Evolutionary conservation across 2,113 vertebrate species (phyloP), one percentile per base, ranked within the genome.

Genomic region (Nasalis larvatus): DNA sequence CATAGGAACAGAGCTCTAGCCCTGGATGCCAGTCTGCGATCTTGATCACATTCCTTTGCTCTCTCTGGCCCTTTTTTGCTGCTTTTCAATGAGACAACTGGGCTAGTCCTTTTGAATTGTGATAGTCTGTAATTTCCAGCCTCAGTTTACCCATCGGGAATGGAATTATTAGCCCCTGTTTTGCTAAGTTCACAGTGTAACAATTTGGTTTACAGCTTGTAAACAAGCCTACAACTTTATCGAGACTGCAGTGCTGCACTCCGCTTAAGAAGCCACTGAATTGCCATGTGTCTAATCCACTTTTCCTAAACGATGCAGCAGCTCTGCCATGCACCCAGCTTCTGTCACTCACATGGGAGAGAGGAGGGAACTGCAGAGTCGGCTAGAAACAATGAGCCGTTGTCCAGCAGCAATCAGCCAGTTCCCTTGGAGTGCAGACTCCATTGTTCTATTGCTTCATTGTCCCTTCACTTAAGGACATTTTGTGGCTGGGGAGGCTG

Each of bases 391-490:
- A 4, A 27, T 45, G 0, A 45, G 5, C 32, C 23, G 20, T 16
- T 23, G 40, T 60, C 2, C 1, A 6, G 30, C 3, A 1, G 32
- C 14, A 17, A 76, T 58, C 16, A 13, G 8, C 37, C 4, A 23
- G 52, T 27, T 47, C 42, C 6, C 40, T 1, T 20, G 27, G 52
- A 54, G 17, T 25, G 37, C 13, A 45, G 52, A 47, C 4, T 20
- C 4, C 27, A 3, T 4, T 1, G 0, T 35, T 8, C 52, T 13
- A 30, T 13, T 0, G 27, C 27, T 13, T 12, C 60, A 63, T 63
- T 0, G 1, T 5, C 4, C 60, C 12, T 63, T 63, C 3, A 9
- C 4, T 4, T 8, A 32, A 23, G 40, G 47, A 12, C 1, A 2
- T 32, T 58, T 17, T 23, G 45, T 16, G 35, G 23, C 81, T n/a